Conservation (phyloP, 2,888 invertebrate genomes). For the Melanostoma scalare region DNA sequence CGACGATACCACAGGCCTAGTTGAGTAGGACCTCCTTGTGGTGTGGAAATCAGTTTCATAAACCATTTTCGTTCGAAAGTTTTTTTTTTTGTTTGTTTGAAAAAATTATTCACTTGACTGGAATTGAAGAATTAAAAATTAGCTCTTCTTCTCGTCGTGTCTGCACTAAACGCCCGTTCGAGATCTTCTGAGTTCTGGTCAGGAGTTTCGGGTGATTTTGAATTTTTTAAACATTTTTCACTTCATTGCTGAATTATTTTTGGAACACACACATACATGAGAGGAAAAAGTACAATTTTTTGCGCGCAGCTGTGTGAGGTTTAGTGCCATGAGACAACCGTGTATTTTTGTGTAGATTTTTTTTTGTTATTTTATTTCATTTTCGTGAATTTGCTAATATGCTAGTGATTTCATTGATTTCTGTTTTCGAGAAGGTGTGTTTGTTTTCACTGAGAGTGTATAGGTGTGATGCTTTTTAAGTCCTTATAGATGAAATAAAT, state of each 20-base stretch:
- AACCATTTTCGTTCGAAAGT: constrained; percentile 86
- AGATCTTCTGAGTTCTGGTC: constrained; percentile 80
- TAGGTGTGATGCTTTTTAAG: constrained; percentile 32
- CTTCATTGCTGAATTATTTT: constrained; percentile 81
- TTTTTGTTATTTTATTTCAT: constrained; percentile 27
- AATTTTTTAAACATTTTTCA: constrained; percentile 75
- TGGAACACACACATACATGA: constrained; percentile 77
- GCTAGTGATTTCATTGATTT: constrained; percentile 30
- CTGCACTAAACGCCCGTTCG: constrained; percentile 82
- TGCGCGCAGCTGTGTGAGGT: constrained; percentile 34
- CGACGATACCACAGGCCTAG: constrained; percentile 86
- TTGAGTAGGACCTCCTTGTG: constrained; percentile 91
- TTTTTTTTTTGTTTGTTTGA: constrained; percentile 63
- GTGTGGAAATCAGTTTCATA: constrained; percentile 97
- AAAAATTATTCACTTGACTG: constrained; percentile 61
- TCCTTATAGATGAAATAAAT: constrained; percentile 51
- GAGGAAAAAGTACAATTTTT: constrained; percentile 43
- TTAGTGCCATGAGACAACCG: constrained; percentile 17
- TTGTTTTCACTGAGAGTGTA: constrained; percentile 11
- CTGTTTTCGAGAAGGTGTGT: constrained; percentile 17
- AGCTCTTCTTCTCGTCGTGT: constrained; percentile 76
- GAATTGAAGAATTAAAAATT: constrained; percentile 52
- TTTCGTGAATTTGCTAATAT: constrained; percentile 60
- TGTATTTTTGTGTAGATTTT: constrained; percentile 17
- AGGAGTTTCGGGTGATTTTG: constrained; percentile 77